phyloP scores from a whole-genome alignment of 1,140 invertebrate genomes.

The Aphaenogaster floridana region DNA sequence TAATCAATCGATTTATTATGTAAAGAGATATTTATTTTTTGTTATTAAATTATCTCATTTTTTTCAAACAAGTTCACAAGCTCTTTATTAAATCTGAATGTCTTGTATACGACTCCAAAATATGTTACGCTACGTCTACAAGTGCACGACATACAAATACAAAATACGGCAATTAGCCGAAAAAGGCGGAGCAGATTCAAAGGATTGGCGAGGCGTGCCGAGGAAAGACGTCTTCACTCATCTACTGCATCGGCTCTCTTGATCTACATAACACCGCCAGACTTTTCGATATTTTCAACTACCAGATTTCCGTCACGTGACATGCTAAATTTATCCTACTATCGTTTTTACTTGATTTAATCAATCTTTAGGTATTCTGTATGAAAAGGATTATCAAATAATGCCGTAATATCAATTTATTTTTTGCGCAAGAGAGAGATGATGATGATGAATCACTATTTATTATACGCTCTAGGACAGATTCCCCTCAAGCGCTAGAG shows the following conservation, averaged over 20 bases:
- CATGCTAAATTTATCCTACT: neutral
- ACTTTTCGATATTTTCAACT: conserved; percentile 59
- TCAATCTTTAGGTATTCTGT: neutral
- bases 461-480: too few relatives aligned
- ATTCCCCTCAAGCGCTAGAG: too few relatives aligned
- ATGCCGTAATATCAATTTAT: neutral
- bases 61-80: neutral
- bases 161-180: conserved; percentile 75
- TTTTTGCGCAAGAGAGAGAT: neutral
- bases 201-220: conserved; percentile 81
- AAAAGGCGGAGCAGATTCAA: conserved; percentile 80
- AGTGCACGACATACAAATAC: neutral
- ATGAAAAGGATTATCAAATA: neutral
- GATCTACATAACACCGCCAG: conserved; percentile 74
- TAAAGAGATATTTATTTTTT: neutral
- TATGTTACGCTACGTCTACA: neutral
- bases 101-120: neutral
- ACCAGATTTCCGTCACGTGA: conserved; percentile 44
- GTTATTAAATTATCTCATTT: neutral
- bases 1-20: neutral
- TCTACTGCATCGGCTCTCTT: conserved; percentile 70
- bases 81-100: neutral
- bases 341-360: neutral
- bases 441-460: too few relatives aligned
- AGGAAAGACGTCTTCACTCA: conserved; percentile 72